Evolutionary conservation across 2,888 invertebrate species (phyloP), one percentile per base, ranked within the genome.

Genomic region (Ophonus ardosiacus): DNA sequence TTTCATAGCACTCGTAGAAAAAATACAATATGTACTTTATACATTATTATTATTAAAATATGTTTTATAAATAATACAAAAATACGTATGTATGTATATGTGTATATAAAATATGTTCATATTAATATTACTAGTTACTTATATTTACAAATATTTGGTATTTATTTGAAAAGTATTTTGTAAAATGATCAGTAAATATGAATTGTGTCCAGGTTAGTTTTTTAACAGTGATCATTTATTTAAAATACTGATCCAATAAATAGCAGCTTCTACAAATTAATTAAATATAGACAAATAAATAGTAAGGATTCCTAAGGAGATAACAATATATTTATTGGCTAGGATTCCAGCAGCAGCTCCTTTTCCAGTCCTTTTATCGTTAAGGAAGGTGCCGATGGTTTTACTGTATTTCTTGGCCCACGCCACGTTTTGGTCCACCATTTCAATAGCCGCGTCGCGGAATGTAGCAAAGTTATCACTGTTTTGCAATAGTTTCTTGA

Each of bases 351-450:
- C 43, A 51, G 13, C 43, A 51, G 43, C 43, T 2, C n/a, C n/a
- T n/a, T n/a, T n/a, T n/a, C 43, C 43, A 8, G 10, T 51, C 43
- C 43, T 51, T 4, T 51, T 51, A 0, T 51, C 10, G 4, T 51
- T 51, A 10, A 51, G 43, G 43, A 51, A 10, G 21, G 15, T 7
- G 21, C 40, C 86, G 15, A 78, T 78, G n/a, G 24, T 57, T 2
- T 78, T 51, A 40, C 85, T 84, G 38, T 88, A 88, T 0, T 81
- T 43, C 0, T 86, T 68, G 8, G 90, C 87, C 92, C 92, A 92
- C 0, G 71, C 71, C 0, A 91, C 81, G 84, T 92, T 92, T 57
- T 90, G 89, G 0, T 84, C 40, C 0, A 90, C 90, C 0, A 87
- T 88, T 0, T 40, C 86, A 17, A 89, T 88, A 0, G 91, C 90